Evolutionary conservation across 2,888 invertebrate genomes (phyloP).

Genomic region (Lasioglossum figueresi): DNA sequence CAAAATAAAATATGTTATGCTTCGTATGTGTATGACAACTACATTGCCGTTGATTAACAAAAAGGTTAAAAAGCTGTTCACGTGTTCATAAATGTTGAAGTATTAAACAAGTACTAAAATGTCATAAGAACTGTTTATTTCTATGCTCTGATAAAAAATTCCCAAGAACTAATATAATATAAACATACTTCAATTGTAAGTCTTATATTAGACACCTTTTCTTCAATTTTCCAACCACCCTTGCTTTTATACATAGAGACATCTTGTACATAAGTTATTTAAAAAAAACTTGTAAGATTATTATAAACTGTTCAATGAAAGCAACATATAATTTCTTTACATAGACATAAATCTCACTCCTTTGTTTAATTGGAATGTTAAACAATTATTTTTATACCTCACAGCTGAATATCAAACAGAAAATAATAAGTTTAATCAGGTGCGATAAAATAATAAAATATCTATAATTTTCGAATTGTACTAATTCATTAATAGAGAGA

Average conservation of each 20-base stretch:
- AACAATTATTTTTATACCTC: slow-evolving; percentile 97
- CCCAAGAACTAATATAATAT: not conserved
- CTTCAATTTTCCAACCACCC: not conserved
- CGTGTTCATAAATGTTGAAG: slow-evolving; percentile 17
- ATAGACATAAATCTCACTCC: slow-evolving; percentile 88
- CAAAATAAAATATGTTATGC: not conserved
- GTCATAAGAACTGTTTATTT: not conserved
- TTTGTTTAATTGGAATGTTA: slow-evolving; percentile 99
- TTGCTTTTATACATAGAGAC: not conserved
- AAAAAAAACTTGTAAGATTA: not conserved
- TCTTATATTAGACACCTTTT: not conserved
- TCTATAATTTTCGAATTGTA: slow-evolving; percentile 8
- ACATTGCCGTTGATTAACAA: no score
- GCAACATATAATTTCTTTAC: slow-evolving; percentile 68
- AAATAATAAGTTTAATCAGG: slow-evolving; percentile 94
- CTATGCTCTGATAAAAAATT: not conserved
- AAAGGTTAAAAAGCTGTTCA: not conserved
- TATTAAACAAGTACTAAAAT: slow-evolving; percentile 32
- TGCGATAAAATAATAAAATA: slow-evolving; percentile 64
- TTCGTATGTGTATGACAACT: no score
- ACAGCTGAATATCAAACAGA: slow-evolving; percentile 97
- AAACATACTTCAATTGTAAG: not conserved
- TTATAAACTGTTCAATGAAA: not conserved
- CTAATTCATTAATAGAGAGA: slow-evolving; percentile 13
- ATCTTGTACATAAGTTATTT: not conserved